phyloP scores from a whole-genome alignment of 2,888 invertebrate species.

The Sepioteuthis lessoniana region DNA sequence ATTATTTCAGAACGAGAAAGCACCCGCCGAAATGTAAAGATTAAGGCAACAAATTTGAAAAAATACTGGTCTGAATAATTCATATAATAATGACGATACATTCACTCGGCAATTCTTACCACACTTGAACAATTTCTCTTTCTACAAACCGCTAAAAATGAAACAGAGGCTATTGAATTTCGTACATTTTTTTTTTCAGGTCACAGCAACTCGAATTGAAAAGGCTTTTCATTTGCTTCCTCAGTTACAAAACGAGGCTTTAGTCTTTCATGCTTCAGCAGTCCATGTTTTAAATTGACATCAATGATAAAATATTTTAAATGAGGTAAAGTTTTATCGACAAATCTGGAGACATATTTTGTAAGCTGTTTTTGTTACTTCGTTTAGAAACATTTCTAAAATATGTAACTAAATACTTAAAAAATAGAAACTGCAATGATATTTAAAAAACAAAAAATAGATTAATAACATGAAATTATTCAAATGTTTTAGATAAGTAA shows the following conservation, averaged over 20 bases:
- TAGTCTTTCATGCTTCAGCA: neutral
- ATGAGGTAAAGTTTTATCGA: neutral
- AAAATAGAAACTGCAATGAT: no score
- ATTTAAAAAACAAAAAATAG: no score
- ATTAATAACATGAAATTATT: no score
- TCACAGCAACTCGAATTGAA: neutral
- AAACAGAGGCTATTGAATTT: neutral
- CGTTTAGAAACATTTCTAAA: neutral
- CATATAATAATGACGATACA: no score
- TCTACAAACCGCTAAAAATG: neutral
- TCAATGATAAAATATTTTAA: neutral
- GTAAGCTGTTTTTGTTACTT: neutral
- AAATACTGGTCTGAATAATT: no score
- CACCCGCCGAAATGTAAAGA: no score
- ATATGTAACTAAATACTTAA: neutral
- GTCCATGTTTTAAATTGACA: neutral
- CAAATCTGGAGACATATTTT: neutral
- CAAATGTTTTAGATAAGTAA: no score
- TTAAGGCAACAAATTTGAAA: no score
- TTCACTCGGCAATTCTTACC: neutral
- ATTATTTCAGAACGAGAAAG: no score
- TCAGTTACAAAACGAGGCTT: neutral
- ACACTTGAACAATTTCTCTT: slow-evolving; percentile 20
- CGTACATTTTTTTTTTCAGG: neutral
- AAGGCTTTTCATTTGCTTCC: neutral